Percentiles rank a stretch among this genome's conserved stretches.
phyloP scores from a whole-genome alignment of 2,888 invertebrate species.

The Oxycera nigricornis region DNA sequence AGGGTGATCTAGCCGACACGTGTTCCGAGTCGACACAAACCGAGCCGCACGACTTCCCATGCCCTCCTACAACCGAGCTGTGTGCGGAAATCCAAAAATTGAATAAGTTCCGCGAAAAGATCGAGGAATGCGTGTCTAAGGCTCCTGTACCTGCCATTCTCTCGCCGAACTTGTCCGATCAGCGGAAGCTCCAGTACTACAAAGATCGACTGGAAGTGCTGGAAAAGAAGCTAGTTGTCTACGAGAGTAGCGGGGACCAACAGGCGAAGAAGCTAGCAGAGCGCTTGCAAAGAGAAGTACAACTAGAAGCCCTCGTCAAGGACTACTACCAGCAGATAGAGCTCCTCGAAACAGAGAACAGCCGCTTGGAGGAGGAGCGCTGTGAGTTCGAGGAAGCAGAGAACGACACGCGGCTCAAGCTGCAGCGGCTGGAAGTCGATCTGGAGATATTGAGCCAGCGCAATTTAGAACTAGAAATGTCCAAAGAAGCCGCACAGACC shows the following conservation, averaged over 20 bases:
- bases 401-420: slow-evolving; percentile 69
- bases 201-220: slow-evolving; percentile 70
- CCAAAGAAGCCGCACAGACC: slow-evolving; percentile 68
- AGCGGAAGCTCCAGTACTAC: slow-evolving; percentile 70
- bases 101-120: slow-evolving; percentile 69
- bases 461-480: slow-evolving; percentile 65
- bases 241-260: slow-evolving; percentile 71
- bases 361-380: slow-evolving; percentile 73
- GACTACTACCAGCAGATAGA: slow-evolving; percentile 64
- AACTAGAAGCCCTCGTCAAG: slow-evolving; percentile 64
- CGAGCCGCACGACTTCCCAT: slow-evolving; percentile 64
- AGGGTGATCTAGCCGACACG: slow-evolving; percentile 59
- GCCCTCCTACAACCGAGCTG: slow-evolving; percentile 57
- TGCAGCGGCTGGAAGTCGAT: slow-evolving; percentile 68
- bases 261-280: slow-evolving; percentile 69
- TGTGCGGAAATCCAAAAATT: slow-evolving; percentile 71
- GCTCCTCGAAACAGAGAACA: slow-evolving; percentile 69
- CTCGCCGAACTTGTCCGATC: slow-evolving; percentile 59
- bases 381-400: slow-evolving; percentile 79
- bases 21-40: slow-evolving; percentile 63
- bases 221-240: slow-evolving; percentile 71
- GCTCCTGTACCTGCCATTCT: slow-evolving; percentile 39
- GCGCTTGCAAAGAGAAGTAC: slow-evolving; percentile 69
- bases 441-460: slow-evolving; percentile 65
- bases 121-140: slow-evolving; percentile 65